Conservation (phyloP, 35 echinoderm and acorn worm genomes). For the Patiria miniata region DNA sequence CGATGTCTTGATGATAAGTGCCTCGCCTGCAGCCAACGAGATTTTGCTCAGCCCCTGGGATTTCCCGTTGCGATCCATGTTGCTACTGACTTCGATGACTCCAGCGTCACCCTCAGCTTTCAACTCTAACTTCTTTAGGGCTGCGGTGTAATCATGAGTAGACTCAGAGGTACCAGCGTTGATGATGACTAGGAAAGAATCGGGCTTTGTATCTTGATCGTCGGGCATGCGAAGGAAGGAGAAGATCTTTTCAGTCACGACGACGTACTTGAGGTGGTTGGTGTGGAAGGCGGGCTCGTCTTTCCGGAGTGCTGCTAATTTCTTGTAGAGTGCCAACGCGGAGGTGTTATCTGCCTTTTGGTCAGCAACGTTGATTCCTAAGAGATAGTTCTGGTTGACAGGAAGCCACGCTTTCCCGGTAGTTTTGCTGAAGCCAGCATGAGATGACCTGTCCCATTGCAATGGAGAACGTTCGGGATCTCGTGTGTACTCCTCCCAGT, state of each 20-base stretch:
- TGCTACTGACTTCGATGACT: constrained; percentile 58
- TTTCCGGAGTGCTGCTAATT: constrained; percentile 40
- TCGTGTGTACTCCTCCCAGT: constrained; percentile 83
- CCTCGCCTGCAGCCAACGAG: constrained; percentile 32
- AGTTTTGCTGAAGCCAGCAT: constrained; percentile 76
- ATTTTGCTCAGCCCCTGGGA: constrained; percentile 11
- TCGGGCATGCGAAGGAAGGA: constrained; percentile 81
- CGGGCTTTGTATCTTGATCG: constrained; percentile 29
- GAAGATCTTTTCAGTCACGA: constrained; percentile 77
- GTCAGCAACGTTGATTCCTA: constrained; percentile 77
- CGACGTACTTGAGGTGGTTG: constrained; percentile 58
- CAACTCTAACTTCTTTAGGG: constrained; percentile 8
- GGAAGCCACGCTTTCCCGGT: constrained; percentile 79
- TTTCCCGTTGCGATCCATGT: constrained; percentile 46
- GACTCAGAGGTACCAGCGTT: constrained; percentile 60
- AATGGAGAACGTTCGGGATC: constrained; percentile 87
- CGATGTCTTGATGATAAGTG: constrained; percentile 6
- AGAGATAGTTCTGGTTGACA: constrained; percentile 60
- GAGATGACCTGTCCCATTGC: constrained; percentile 73
- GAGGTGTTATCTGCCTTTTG: constrained; percentile 55
- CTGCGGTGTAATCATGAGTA: constrained; percentile 38
- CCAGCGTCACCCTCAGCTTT: background rate
- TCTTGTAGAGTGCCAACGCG: constrained; percentile 54
- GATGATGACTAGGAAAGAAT: constrained; percentile 68
- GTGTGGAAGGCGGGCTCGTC: constrained; percentile 66